phyloP scores from a whole-genome alignment of 2,113 vertebrate genomes.

The Atractosteus spatula region DNA sequence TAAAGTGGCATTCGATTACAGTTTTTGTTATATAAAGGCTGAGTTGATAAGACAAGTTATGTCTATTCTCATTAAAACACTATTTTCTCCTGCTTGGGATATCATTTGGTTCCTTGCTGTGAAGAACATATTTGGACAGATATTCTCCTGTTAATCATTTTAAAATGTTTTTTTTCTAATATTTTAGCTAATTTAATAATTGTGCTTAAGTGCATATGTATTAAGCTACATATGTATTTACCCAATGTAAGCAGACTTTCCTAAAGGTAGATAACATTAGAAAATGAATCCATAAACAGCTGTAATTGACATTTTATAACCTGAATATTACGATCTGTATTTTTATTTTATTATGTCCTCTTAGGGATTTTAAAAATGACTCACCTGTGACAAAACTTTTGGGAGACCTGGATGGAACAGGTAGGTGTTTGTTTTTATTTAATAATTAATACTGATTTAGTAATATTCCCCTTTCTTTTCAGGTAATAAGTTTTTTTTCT shows the following conservation, averaged over 20 bases:
- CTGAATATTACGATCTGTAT: too few species aligned
- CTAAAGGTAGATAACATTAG: background rate
- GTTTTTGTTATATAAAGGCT: too few species aligned
- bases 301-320: too few species aligned
- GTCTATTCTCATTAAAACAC: too few species aligned
- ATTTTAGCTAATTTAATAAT: background rate
- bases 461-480: background rate
- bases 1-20: too few species aligned
- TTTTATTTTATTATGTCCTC: constrained; percentile 18
- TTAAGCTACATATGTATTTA: background rate
- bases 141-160: too few species aligned
- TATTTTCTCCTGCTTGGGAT: too few species aligned
- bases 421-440: constrained; percentile 30
- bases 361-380: constrained; percentile 57
- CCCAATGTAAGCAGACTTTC: too few species aligned
- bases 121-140: too few species aligned
- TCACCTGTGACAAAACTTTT: constrained; percentile 44
- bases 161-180: background rate
- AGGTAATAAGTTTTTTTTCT: background rate
- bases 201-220: background rate
- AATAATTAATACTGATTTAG: background rate
- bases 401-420: constrained; percentile 37
- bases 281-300: background rate
- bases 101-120: too few species aligned
- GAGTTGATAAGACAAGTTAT: too few species aligned